These are phyloP conservation scores for Protosalanx chinensis DNA, from an alignment of 2,797 vertebrate species.

Conservation along the genomic window DNA sequence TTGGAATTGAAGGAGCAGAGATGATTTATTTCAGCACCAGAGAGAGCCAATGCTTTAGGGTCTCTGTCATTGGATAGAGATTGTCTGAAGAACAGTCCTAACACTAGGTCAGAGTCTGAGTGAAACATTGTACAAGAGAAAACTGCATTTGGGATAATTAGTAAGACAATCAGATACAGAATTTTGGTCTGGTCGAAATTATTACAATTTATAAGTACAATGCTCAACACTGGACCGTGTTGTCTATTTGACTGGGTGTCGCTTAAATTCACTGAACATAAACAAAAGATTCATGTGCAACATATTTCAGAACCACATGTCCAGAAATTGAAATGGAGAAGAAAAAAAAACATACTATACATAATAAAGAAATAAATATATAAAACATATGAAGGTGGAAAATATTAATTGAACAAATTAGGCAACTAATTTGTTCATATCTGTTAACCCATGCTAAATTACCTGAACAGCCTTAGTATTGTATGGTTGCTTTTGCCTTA, in stretches of 20 bases:
- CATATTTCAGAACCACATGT: no score
- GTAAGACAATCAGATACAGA: constrained; percentile 22
- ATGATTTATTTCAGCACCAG: constrained; percentile 65
- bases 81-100: constrained; percentile 40
- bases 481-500: constrained; percentile 39
- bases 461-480: constrained; percentile 42
- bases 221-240: background rate
- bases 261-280: no score
- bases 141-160: constrained; percentile 5
- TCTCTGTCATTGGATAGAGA: constrained; percentile 54
- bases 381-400: constrained; percentile 6
- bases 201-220: background rate
- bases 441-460: constrained; percentile 28
- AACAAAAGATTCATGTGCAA: no score
- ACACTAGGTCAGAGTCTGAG: constrained; percentile 36
- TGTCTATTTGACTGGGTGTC: background rate
- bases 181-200: background rate
- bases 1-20: constrained; percentile 53
- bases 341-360: no score
- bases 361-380: background rate
- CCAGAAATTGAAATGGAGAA: no score
- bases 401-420: constrained; percentile 22
- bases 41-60: constrained; percentile 53
- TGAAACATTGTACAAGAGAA: constrained; percentile 38
- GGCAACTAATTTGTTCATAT: constrained; percentile 31